Evolutionary conservation across 2,113 vertebrate species (phyloP), one percentile per base, ranked within the genome.

Genomic region (Sinocyclocheilus grahami): DNA sequence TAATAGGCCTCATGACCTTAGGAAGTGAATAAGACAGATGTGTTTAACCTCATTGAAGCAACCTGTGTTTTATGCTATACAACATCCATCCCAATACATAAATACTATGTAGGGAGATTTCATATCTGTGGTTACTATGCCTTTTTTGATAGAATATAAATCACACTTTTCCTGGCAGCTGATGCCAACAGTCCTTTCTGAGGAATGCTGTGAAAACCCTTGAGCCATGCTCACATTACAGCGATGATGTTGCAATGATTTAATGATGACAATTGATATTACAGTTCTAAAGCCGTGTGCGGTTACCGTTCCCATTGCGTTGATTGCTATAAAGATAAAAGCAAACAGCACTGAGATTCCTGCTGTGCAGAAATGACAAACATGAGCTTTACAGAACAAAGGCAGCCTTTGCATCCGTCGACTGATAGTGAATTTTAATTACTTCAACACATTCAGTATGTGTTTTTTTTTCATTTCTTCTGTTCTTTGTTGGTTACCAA

Each of bases 171-270:
- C 22, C 13, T 55, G 24, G 48, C 46, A 84, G 8, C 65, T 71
- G 46, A 72, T 39, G 30, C 6, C 69, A 24, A 24, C 48, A 83
- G 82, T n/a, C 69, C 82, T 83, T 55, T 83, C 5, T 24, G 30
- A 55, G 82, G 67, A 71, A 72, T 71, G 46, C 39, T 18, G 48
- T 37, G 81, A 33, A 51, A 83, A 74, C 80, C 82, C 65, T 58
- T 74, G 82, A 74, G 51, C 82, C 78, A 81, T 46, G 14, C 60
- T 48, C 10, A 46, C 60, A 33, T 65, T 33, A 42, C 83, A 84
- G 24, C 62, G 13, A 46, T 16, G n/a, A 78, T 82, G 46, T 83
- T 83, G 58, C 82, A 87, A 87, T 46, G 80, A 82, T 84, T 60
- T 84, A 74, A 60, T 58, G 33, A 75, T 75, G 69, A 74, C 48